These are phyloP conservation scores for Atta texana DNA, from an alignment of 1,140 invertebrate genomes.

Conservation along the genomic window DNA sequence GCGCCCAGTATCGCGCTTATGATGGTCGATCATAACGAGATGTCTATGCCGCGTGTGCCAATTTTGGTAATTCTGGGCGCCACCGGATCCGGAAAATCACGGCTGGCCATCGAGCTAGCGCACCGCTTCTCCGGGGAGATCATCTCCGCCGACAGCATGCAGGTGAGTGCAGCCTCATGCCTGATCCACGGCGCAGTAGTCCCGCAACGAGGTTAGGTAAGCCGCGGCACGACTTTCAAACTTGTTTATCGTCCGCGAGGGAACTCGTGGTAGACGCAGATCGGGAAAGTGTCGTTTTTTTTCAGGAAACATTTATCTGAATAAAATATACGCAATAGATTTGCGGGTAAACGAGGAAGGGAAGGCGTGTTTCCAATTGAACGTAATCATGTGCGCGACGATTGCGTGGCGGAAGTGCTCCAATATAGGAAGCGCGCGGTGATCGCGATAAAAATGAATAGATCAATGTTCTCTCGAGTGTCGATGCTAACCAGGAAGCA, in stretches of 20 bases:
- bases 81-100: conserved; percentile 98
- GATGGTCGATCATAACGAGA: conserved; percentile 64
- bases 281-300: not conserved
- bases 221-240: conserved; percentile 37
- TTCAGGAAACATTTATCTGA: not conserved
- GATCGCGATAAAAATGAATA: not conserved
- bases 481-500: too few species aligned
- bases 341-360: not conserved
- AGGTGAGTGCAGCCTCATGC: conserved; percentile 89
- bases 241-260: conserved; percentile 43
- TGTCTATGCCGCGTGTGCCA: conserved; percentile 87
- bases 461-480: not conserved
- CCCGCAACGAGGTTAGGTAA: conserved; percentile 60
- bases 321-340: too few species aligned
- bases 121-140: conserved; percentile 96
- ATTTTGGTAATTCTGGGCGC: conserved; percentile 96
- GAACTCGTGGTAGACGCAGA: not conserved
- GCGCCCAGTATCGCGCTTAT: conserved; percentile 60
- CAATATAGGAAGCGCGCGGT: not conserved
- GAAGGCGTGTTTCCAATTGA: not conserved
- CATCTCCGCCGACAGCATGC: conserved; percentile 99
- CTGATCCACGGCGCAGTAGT: not conserved
- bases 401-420: conserved; percentile 16
- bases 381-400: not conserved
- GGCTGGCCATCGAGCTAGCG: conserved; percentile 96